Evolutionary conservation across 2,797 vertebrate genomes (phyloP), one percentile per base, ranked within the genome.

Genomic region (Karalla daura): DNA sequence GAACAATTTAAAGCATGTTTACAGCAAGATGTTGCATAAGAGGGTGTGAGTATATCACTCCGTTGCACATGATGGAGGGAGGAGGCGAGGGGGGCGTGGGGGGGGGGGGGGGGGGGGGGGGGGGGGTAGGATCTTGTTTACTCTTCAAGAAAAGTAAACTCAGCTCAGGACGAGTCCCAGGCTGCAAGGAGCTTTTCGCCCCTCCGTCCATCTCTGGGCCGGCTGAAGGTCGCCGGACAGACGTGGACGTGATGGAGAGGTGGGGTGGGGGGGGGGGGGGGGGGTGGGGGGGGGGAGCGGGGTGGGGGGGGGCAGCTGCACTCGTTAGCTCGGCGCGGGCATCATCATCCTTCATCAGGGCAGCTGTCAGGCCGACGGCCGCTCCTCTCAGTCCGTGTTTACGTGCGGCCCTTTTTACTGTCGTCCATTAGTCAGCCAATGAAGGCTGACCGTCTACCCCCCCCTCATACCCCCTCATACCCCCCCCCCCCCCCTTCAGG

Each of bases 401-500:
- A 18, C 58, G 68, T 63, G 49, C 28, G 35, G 69, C 53, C 70
- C n/a, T n/a, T 79, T 86, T 85, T 71, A 76, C 79, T 67, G 81
- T 63, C 58, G 65, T 50, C 79, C 84, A 88, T 92, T 89, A 91
- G 83, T 90, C 86, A 89, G 79, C 72, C 81, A 86, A 83, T 85
- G 90, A 86, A 85, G 86, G 86, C 80, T 85, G 83, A 86, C 84
- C 77, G 74, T 76, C 76, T n/a, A n/a, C n/a, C n/a, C n/a, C n/a
- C n/a, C n/a, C n/a, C n/a, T n/a, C n/a, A n/a, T n/a, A n/a, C n/a
- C n/a, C n/a, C n/a, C n/a, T n/a, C n/a, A n/a, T n/a, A n/a, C n/a
- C n/a, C n/a, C n/a, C n/a, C n/a, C n/a, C n/a, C n/a, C n/a, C n/a
- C n/a, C n/a, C n/a, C n/a, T n/a, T n/a, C 76, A 35, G 67, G 68